Base-by-base conservation (phyloP, 1,140 invertebrate genomes). In the Trichonephila clavipes region DNA sequence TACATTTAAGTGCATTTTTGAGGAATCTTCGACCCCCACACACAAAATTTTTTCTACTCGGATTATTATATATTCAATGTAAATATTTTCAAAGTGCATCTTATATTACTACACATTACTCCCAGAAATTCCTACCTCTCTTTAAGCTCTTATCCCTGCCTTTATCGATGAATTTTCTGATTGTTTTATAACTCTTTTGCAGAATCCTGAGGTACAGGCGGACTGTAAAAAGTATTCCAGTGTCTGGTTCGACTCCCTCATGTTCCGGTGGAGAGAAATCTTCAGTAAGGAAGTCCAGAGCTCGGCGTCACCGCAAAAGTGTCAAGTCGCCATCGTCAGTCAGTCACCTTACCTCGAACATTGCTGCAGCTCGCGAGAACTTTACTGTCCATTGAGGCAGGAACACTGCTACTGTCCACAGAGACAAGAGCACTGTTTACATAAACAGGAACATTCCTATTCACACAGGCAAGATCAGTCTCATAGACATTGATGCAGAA, bases 291-390 rank as follows among this genome's bases (percentile, higher is more conserved):
- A 81, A 16, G 16, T 34, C 61, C 40, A 92, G 69, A 66, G 59
- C 58, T 51, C 58, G 59, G 66, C 58, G 59, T 44, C 64, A 21
- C 89, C 28, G 28, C 82, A 92, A 8, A 72, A 51, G 72, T 51
- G 58, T 92, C 59, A 85, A 66, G 90, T 92, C 72, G 59, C 90
- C 90, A 92, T 81, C 82, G 40, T 92, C 91, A 92, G 91, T 77
- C 91, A 92, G 81, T 87, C 83, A 72, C 85, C 62, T 58, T 69
- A 44, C 66, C 83, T 92, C 64, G 82, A 87, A 87, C 91, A 92
- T 64, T 64, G 19, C 34, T 21, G 44, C 34, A 40, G 44, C 34
- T 40, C 19, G 69, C 87, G 69, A 88, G 62, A 72, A 69, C 87
- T 34, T 58, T 88, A n/a, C 34, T 81, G 66, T 21, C 66, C 64